Evolutionary conservation across 2,888 invertebrate species (phyloP).

Genomic region (Acleris literana): DNA sequence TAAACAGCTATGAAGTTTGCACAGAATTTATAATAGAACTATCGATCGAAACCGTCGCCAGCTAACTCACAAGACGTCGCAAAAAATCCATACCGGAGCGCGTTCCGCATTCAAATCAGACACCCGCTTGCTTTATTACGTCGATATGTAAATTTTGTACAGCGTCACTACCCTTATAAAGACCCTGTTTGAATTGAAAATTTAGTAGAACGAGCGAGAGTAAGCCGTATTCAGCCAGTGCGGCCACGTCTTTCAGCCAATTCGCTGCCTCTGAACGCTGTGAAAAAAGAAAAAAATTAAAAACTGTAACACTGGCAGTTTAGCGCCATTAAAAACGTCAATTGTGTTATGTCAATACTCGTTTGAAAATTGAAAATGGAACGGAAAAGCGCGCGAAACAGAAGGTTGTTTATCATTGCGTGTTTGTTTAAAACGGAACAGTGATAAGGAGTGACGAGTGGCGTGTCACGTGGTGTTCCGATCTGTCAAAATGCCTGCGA

Average conservation of each 20-base stretch:
- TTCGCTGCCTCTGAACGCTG: conserved; percentile 65
- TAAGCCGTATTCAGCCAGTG: conserved; percentile 75
- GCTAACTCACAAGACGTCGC: conserved; percentile 42
- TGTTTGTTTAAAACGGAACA: conserved; percentile 34
- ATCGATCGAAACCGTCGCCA: conserved; percentile 16
- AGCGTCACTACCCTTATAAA: conserved; percentile 84
- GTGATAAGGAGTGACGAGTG: conserved; percentile 50
- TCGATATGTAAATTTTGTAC: conserved; percentile 83
- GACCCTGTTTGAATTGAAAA: conserved; percentile 83
- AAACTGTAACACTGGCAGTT: conserved; percentile 14
- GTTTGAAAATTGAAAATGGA: conserved; percentile 32
- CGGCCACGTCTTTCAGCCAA: conserved; percentile 80
- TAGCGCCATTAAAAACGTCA: background rate
- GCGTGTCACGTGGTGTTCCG: conserved; percentile 64
- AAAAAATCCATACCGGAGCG: conserved; percentile 60
- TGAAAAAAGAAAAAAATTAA: conserved; percentile 43
- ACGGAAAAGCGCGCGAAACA: conserved; percentile 41
- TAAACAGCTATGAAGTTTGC: background rate
- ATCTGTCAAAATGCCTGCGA: conserved; percentile 74
- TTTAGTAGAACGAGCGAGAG: conserved; percentile 79
- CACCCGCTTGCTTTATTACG: conserved; percentile 79
- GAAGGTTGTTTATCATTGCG: conserved; percentile 35
- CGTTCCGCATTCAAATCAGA: conserved; percentile 76
- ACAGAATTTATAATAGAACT: conserved; percentile 2
- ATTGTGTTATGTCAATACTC: too few species aligned